A percentile compares a stretch with the other conserved stretches of the same genome.
Evolutionary conservation across 2,113 vertebrate species (phyloP).

Genomic region (Syrrhaptes paradoxus): DNA sequence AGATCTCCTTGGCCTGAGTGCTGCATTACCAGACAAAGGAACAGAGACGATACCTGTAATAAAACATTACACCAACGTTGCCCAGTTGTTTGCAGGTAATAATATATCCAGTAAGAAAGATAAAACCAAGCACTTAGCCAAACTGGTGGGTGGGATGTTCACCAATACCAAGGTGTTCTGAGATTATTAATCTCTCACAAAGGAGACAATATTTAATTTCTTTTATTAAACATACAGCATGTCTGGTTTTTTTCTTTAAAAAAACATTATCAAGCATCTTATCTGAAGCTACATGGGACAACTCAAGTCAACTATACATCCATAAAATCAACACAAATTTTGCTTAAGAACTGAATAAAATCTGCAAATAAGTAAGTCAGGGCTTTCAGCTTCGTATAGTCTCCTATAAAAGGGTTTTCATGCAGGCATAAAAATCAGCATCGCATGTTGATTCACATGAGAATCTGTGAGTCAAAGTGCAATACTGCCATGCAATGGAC

Average conservation of each 20-base stretch:
- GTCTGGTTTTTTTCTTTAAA: neutral
- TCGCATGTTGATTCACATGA: neutral
- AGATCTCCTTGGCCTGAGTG: slow-evolving; percentile 58
- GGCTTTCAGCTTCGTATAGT: neutral
- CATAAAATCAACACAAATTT: neutral
- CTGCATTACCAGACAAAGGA: slow-evolving; percentile 81
- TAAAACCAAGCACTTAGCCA: neutral
- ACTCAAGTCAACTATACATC: neutral
- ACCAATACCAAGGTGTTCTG: neutral
- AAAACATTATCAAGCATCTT: neutral
- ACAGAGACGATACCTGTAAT: slow-evolving; percentile 73
- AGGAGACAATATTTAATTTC: neutral
- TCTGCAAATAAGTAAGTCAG: neutral
- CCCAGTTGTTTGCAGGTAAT: neutral
- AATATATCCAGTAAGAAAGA: neutral
- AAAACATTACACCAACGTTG: neutral
- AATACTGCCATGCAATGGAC: neutral
- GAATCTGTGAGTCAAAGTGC: neutral
- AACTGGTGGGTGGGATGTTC: neutral
- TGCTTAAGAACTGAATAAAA: neutral
- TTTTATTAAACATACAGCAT: neutral
- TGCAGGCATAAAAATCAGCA: neutral
- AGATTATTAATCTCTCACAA: neutral
- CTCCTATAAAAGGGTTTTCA: neutral
- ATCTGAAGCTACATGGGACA: neutral